Evolutionary conservation across 2,113 vertebrate species (phyloP).

Genomic region (Tympanuchus pallidicinctus): DNA sequence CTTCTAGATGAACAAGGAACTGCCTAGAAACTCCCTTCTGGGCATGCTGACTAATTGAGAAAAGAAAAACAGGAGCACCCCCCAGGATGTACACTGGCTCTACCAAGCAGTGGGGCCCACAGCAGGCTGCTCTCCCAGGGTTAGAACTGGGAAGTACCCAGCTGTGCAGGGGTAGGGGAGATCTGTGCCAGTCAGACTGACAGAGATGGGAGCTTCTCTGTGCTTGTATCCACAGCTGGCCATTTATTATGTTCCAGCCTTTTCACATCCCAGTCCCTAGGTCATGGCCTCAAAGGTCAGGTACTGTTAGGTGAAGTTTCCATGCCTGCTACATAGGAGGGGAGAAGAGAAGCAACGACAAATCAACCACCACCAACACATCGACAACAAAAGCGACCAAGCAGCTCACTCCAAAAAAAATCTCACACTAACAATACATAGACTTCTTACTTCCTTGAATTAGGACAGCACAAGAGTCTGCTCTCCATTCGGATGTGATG

Average conservation of each 20-base stretch:
- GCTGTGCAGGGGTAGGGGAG: fast-evolving
- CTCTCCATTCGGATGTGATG: neutral
- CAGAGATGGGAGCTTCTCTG: neutral
- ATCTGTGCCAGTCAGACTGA: neutral
- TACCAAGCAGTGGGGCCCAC: neutral
- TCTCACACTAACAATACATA: neutral
- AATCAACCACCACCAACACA: neutral
- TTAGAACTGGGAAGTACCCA: neutral
- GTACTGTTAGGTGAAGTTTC: neutral
- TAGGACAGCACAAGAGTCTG: neutral
- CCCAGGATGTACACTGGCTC: neutral
- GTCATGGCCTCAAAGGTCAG: constrained; percentile 20
- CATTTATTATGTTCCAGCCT: neutral
- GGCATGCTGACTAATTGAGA: neutral
- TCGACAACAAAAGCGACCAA: neutral
- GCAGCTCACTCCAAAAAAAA: neutral
- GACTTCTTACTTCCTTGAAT: neutral
- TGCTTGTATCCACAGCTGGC: neutral
- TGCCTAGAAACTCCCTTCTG: neutral
- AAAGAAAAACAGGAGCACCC: neutral
- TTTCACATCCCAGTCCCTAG: constrained; percentile 12
- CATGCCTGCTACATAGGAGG: neutral
- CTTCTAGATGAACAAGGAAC: neutral
- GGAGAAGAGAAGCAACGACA: neutral
- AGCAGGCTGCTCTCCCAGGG: fast-evolving